phyloP scores from a whole-genome alignment of 2,888 invertebrate species.

The Embidobia sp. region DNA sequence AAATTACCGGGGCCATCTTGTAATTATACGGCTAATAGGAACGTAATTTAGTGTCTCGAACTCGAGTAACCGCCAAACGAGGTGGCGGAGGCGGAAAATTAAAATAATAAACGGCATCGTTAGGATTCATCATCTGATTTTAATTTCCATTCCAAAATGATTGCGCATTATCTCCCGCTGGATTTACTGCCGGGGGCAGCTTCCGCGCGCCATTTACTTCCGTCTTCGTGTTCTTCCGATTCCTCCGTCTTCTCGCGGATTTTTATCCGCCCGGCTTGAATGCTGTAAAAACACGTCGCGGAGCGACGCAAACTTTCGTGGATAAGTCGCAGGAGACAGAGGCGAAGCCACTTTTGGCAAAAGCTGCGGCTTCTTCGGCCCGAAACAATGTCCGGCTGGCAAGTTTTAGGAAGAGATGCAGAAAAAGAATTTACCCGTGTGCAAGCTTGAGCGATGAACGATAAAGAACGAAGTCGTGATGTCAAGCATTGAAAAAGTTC shows the following conservation, averaged over 20 bases:
- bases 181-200: slow-evolving; percentile 77
- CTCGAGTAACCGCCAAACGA: slow-evolving; percentile 77
- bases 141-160: slow-evolving; percentile 82
- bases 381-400: slow-evolving; percentile 31
- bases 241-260: slow-evolving; percentile 36
- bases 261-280: slow-evolving; percentile 15
- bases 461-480: slow-evolving; percentile 37
- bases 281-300: slow-evolving; percentile 34
- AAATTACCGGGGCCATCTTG: slow-evolving; percentile 82
- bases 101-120: slow-evolving; percentile 82
- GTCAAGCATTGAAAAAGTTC: slow-evolving; percentile 72
- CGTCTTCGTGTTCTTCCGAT: slow-evolving; percentile 58
- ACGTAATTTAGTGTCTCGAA: slow-evolving; percentile 82
- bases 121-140: slow-evolving; percentile 82
- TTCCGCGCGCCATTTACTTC: slow-evolving; percentile 68
- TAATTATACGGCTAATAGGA: slow-evolving; percentile 82
- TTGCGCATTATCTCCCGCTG: slow-evolving; percentile 81
- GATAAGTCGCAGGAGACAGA: slow-evolving; percentile 13
- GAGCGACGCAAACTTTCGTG: slow-evolving; percentile 24
- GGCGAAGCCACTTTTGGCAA: slow-evolving; percentile 10
- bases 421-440: slow-evolving; percentile 17
- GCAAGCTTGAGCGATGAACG: slow-evolving; percentile 14
- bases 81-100: slow-evolving; percentile 78
- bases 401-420: slow-evolving; percentile 24
- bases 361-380: slow-evolving; percentile 4